Base-by-base conservation (phyloP, 1,140 invertebrate genomes). In the Sitobion miscanthi region DNA sequence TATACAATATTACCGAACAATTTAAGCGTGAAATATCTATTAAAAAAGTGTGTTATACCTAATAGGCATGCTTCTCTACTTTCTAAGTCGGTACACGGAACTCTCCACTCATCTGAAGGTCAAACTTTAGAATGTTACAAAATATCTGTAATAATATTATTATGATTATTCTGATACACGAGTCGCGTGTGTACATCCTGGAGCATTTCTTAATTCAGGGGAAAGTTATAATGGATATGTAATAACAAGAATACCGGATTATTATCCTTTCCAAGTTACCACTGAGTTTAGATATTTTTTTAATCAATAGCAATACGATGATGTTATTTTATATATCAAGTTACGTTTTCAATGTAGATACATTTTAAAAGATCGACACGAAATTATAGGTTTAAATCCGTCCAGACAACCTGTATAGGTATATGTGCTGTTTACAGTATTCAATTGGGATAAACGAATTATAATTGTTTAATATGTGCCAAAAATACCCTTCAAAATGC, bases 51-150 rank as follows among this genome's bases (percentile, higher is more conserved):
- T 49, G 25, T 49, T 87, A 20, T 49, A n/a, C 30, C 45, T 87
- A 87, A n/a, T 45, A 38, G 23, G 38, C 8, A 47, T 87, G 85
- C 11, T 87, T n/a, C 42, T 2, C 11, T n/a, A 87, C 85, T 87
- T 87, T 87, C 85, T 87, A 87, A 49, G 85, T n/a, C 30, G 30
- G 85, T 45, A 86, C 38, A 42, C 4, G 83, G 2, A 86, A 86
- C 62, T 77, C 30, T 77, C 62, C 62, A 77, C 62, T 87, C 25
- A 17, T 87, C 45, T 49, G 85, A 87, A 87, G 85, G 85, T 87
- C 85, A 87, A 87, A 87, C 35, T 87, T 87, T 87, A 87, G 85
- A 87, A 87, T 49, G 45, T 87, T 87, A 87, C 85, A 49, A 87
- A 87, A 87, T 87, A 87, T 49, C 30, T 30, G 30, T 87, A 87